A percentile compares a stretch with the other conserved stretches of the same genome.
Evolutionary conservation across 1,140 invertebrate species (phyloP).

Genomic region (Prorops nasuta): DNA sequence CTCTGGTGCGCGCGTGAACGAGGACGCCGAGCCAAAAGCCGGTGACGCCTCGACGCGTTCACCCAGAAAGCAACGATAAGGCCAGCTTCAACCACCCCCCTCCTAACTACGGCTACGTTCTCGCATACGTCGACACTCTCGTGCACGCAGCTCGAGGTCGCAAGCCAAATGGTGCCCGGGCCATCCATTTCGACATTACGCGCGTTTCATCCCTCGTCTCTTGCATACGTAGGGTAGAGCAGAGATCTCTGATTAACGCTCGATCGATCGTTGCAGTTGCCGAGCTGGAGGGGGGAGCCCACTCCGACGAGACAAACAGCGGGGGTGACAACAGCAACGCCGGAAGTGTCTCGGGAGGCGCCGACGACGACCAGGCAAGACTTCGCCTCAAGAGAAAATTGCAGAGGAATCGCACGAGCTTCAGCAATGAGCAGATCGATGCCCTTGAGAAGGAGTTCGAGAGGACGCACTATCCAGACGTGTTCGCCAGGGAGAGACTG

Average conservation of each 20-base stretch:
- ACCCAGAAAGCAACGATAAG: slow-evolving; percentile 57
- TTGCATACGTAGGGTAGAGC: too few species aligned
- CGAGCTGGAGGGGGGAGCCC: slow-evolving; percentile 62
- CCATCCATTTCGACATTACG: too few species aligned
- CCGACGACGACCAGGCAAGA: slow-evolving; percentile 83
- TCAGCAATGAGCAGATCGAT: slow-evolving; percentile 98
- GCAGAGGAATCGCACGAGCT: slow-evolving; percentile 96
- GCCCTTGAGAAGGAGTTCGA: slow-evolving; percentile 96
- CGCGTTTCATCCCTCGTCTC: too few species aligned
- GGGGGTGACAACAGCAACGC: slow-evolving; percentile 80
- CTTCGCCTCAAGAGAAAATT: slow-evolving; percentile 93
- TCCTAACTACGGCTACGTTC: too few species aligned
- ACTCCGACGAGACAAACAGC: slow-evolving; percentile 74
- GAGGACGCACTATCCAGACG: slow-evolving; percentile 88
- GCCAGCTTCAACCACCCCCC: too few species aligned
- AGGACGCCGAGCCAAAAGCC: slow-evolving; percentile 41
- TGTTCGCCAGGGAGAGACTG: slow-evolving; percentile 92
- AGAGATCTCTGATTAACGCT: too few species aligned
- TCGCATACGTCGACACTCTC: too few species aligned
- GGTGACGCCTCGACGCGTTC: slow-evolving; percentile 51
- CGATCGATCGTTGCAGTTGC: slow-evolving; percentile 39
- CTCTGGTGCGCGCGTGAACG: background rate
- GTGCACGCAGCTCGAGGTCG: too few species aligned
- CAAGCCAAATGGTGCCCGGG: too few species aligned
- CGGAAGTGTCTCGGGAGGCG: slow-evolving; percentile 63